A percentile compares a stretch with the other conserved stretches of the same genome.
Conservation (phyloP, 2,888 invertebrate genomes). For the Tachina grossa region DNA sequence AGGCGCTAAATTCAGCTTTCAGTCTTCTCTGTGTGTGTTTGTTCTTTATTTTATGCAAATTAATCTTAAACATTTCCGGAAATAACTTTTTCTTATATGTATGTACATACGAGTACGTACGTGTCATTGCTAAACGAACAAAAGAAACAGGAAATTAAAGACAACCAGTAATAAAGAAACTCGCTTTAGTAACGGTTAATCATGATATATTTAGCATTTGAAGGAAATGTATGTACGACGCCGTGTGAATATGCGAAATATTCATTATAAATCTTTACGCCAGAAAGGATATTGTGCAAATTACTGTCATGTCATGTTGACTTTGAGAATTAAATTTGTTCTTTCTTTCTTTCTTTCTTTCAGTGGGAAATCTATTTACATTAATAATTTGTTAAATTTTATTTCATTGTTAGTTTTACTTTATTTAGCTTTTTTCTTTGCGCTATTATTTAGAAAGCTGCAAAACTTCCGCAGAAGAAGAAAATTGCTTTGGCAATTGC, state of each 20-base stretch:
- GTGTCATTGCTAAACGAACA: neutral
- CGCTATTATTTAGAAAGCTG: neutral
- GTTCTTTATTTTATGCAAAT: conserved; percentile 39
- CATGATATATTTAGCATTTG: conserved; percentile 15
- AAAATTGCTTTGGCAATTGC: too few species aligned
- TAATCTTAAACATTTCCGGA: conserved; percentile 19
- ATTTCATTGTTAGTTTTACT: neutral
- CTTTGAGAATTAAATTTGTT: conserved; percentile 23
- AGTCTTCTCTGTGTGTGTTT: neutral
- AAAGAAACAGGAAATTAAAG: neutral
- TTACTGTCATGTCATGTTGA: conserved; percentile 29
- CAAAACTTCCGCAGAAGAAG: too few species aligned
- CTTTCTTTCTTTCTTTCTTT: neutral
- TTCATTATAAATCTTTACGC: neutral
- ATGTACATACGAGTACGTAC: neutral
- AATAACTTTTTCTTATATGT: neutral
- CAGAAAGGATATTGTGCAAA: conserved; percentile 25
- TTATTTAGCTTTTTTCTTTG: neutral
- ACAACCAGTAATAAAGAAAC: neutral
- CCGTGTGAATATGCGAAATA: neutral
- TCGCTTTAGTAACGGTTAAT: neutral
- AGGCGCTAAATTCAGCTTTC: neutral
- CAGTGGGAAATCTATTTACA: neutral
- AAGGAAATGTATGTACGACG: conserved; percentile 16
- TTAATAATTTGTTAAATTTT: conserved; percentile 18